Evolutionary conservation across 2,797 vertebrate genomes (phyloP).

Genomic region (Spinibarbus caldwelli): DNA sequence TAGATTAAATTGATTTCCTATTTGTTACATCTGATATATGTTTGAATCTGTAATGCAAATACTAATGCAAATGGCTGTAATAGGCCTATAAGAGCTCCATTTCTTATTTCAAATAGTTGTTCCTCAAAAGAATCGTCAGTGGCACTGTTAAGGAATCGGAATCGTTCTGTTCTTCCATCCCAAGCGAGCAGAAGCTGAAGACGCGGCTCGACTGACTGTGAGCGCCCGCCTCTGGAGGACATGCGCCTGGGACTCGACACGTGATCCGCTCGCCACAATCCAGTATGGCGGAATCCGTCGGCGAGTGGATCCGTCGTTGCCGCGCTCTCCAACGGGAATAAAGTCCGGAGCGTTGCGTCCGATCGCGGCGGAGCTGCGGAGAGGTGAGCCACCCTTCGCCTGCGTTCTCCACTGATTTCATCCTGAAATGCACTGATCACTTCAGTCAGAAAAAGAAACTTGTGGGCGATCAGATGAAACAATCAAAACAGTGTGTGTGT

Average conservation of each 20-base stretch:
- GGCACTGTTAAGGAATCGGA: not conserved
- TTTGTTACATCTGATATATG: not conserved
- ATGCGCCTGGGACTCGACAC: constrained; percentile 68
- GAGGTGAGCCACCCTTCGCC: constrained; percentile 67
- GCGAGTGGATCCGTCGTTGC: constrained; percentile 61
- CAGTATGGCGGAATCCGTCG: constrained; percentile 77
- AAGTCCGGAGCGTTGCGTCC: constrained; percentile 45
- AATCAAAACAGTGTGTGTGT: constrained; percentile 53
- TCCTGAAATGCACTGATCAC: constrained; percentile 42
- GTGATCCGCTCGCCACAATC: constrained; percentile 70
- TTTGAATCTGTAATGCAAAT: not conserved
- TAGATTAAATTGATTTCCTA: not conserved
- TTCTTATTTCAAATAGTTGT: not conserved
- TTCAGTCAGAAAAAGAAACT: constrained; percentile 9
- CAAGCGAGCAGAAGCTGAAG: not conserved
- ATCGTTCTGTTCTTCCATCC: not conserved
- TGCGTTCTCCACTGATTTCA: not conserved
- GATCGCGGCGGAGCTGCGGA: constrained; percentile 43
- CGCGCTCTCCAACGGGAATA: constrained; percentile 68
- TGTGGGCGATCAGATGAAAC: constrained; percentile 52
- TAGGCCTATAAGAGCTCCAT: not conserved
- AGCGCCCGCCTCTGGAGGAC: constrained; percentile 70
- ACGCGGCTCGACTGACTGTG: not conserved
- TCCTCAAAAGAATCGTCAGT: not conserved
- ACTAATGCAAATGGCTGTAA: not conserved